These are phyloP conservation scores for Protonibea diacanthus DNA, from an alignment of 2,797 vertebrate genomes.

Conservation along the genomic window DNA sequence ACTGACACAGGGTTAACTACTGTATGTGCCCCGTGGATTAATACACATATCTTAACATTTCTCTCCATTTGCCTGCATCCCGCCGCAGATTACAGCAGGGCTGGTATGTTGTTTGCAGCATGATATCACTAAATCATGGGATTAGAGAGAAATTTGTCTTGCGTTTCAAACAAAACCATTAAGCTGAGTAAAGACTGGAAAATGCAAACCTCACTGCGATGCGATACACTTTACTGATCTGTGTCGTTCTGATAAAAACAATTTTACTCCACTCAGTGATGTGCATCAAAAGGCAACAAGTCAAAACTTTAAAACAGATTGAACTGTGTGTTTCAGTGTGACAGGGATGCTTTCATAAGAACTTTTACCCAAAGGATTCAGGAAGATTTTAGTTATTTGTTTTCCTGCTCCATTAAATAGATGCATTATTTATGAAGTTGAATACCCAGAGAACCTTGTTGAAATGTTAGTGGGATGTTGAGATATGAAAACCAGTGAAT, in stretches of 20 bases:
- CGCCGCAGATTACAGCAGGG: slow-evolving; percentile 60
- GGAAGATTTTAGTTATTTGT: slow-evolving; percentile 85
- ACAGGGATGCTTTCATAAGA: slow-evolving; percentile 75
- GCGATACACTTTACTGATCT: slow-evolving; percentile 53
- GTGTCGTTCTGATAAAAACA: slow-evolving; percentile 64
- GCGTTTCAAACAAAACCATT: slow-evolving; percentile 72
- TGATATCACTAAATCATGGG: slow-evolving; percentile 66
- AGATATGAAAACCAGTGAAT: slow-evolving; percentile 84
- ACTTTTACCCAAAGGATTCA: slow-evolving; percentile 76
- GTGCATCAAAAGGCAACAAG: slow-evolving; percentile 53
- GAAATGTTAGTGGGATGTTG: slow-evolving; percentile 81
- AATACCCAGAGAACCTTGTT: slow-evolving; percentile 80
- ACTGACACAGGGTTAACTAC: slow-evolving; percentile 43
- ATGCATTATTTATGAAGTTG: slow-evolving; percentile 87
- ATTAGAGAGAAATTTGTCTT: slow-evolving; percentile 69
- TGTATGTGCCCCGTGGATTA: slow-evolving; percentile 48
- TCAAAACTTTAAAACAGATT: slow-evolving; percentile 71
- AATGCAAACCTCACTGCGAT: slow-evolving; percentile 29
- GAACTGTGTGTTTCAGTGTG: slow-evolving; percentile 68
- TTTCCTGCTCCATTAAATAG: slow-evolving; percentile 83
- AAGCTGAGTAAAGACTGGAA: slow-evolving; percentile 56
- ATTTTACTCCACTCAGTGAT: slow-evolving; percentile 39
- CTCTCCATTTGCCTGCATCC: slow-evolving; percentile 54
- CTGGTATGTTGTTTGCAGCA: slow-evolving; percentile 53
- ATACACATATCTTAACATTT: slow-evolving; percentile 52